These are phyloP conservation scores for Rhinolophus ferrumequinum DNA, from an alignment of 2,113 vertebrate species.

Conservation along the genomic window DNA sequence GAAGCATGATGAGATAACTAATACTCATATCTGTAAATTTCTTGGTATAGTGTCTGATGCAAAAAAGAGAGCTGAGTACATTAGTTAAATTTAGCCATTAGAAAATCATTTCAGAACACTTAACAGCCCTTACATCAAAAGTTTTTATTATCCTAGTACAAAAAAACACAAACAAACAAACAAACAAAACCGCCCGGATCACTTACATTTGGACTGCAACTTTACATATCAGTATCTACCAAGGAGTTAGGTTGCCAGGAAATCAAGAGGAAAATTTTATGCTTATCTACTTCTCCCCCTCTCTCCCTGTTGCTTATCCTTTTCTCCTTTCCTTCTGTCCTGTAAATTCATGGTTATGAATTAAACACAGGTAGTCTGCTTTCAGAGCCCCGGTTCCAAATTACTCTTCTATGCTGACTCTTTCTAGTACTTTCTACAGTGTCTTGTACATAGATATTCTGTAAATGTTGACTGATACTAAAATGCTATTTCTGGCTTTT, in stretches of 20 bases:
- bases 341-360: not conserved
- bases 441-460: not conserved
- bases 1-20: slow-evolving; percentile 39
- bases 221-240: not conserved
- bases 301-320: not conserved
- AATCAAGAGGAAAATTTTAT: not conserved
- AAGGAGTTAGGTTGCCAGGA: not conserved
- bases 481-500: not conserved
- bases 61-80: slow-evolving; percentile 27
- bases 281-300: not conserved
- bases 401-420: not conserved
- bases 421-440: not conserved
- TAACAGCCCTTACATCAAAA: slow-evolving; percentile 26
- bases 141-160: not conserved
- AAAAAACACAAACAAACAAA: not conserved
- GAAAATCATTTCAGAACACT: slow-evolving; percentile 49
- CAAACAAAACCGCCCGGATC: not conserved
- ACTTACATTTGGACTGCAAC: not conserved
- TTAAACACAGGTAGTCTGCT: not conserved
- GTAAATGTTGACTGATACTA: not conserved
- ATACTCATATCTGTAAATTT: slow-evolving; percentile 37
- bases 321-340: not conserved
- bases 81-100: slow-evolving; percentile 46
- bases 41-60: not conserved
- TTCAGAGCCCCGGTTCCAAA: slow-evolving; percentile 8